phyloP scores from a whole-genome alignment of 2,797 vertebrate species.

The Smutsia gigantea region DNA sequence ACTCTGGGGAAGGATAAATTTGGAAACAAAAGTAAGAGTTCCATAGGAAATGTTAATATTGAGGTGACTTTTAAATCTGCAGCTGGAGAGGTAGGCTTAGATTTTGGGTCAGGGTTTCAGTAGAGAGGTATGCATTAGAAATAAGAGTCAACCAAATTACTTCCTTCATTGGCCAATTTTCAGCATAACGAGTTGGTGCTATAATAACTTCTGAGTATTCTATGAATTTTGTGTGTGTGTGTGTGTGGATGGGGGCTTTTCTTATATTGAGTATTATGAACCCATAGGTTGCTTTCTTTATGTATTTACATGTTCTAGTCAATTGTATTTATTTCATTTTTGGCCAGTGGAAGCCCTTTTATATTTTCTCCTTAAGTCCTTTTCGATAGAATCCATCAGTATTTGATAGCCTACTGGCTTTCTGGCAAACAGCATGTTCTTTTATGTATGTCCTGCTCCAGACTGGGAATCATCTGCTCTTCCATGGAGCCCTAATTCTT shows the following conservation, averaged over 20 bases:
- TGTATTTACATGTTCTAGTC: neutral
- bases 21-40: neutral
- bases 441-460: neutral
- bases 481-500: neutral
- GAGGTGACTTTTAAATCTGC: neutral
- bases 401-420: neutral
- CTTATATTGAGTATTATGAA: neutral
- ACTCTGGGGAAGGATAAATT: neutral
- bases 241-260: neutral
- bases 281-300: neutral
- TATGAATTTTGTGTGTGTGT: neutral
- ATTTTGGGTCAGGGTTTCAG: neutral
- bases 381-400: neutral
- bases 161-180: neutral
- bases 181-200: neutral
- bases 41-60: neutral
- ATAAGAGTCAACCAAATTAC: neutral
- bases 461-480: neutral
- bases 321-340: neutral
- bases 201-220: neutral
- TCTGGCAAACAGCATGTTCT: neutral
- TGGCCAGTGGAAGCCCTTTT: neutral
- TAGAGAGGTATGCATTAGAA: neutral
- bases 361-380: neutral
- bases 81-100: neutral